A percentile compares a stretch with the other conserved stretches of the same genome.
Conservation (phyloP, 1,140 invertebrate genomes). For the Bombus haemorrhoidalis region DNA sequence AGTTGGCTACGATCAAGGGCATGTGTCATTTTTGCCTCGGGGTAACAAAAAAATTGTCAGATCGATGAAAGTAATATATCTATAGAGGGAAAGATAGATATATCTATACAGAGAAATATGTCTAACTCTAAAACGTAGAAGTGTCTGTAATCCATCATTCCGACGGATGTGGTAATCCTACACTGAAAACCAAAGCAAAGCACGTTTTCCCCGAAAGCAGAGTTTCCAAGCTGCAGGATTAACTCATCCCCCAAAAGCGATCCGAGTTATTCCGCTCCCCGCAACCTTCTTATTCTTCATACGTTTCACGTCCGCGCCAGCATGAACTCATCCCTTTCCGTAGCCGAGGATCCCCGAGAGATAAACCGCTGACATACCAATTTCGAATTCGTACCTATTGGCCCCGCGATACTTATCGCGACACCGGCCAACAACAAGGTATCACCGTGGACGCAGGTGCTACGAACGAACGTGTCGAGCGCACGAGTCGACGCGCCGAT, state of each 20-base stretch:
- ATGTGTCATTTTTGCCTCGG: no score
- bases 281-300: neutral
- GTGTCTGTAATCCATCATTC: neutral
- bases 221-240: neutral
- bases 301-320: constrained; percentile 17
- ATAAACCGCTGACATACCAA: constrained; percentile 45
- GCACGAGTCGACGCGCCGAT: constrained; percentile 5
- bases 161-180: neutral
- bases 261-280: neutral
- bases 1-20: no score
- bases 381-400: constrained; percentile 50
- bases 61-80: no score
- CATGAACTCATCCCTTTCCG: neutral
- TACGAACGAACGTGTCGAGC: constrained; percentile 28
- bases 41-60: no score
- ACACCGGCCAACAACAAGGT: constrained; percentile 35
- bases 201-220: neutral
- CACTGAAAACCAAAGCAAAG: neutral
- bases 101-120: no score
- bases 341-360: neutral
- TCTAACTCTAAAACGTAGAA: neutral
- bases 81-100: no score
- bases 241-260: neutral
- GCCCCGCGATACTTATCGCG: constrained; percentile 54
- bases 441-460: constrained; percentile 58